Percentiles rank a stretch among this genome's conserved stretches.
Evolutionary conservation across 2,888 invertebrate species (phyloP).

Genomic region (Agonum fuliginosum): DNA sequence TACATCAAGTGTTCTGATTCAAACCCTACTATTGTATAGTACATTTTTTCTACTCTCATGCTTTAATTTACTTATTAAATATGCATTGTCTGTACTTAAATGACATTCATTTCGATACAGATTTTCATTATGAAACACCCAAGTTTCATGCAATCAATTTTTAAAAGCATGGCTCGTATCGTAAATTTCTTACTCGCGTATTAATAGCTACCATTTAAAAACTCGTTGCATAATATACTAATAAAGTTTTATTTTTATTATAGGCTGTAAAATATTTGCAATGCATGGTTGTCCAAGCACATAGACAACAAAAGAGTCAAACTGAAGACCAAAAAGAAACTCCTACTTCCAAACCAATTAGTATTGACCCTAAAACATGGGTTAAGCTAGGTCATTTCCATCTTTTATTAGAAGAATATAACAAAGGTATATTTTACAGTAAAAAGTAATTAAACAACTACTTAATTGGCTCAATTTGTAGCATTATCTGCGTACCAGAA

Average conservation of each 20-base stretch:
- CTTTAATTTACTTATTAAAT: no score
- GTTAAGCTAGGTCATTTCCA: slow-evolving; percentile 97
- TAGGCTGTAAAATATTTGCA: slow-evolving; percentile 90
- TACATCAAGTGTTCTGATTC: no score
- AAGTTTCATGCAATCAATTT: no score
- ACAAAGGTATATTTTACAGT: slow-evolving; percentile 83
- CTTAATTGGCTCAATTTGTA: slow-evolving; percentile 72
- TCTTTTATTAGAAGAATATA: slow-evolving; percentile 92
- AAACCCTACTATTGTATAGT: no score
- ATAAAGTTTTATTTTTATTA: slow-evolving; percentile 62
- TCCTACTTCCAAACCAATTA: slow-evolving; percentile 77
- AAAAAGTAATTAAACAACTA: not conserved
- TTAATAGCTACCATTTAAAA: no score
- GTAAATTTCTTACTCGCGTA: no score
- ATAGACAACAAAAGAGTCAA: slow-evolving; percentile 75
- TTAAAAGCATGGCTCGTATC: no score
- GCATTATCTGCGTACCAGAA: slow-evolving; percentile 98
- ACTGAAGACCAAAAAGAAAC: slow-evolving; percentile 68
- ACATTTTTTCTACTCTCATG: no score
- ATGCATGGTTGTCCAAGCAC: slow-evolving; percentile 88
- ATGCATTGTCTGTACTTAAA: no score
- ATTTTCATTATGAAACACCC: no score
- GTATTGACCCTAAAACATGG: slow-evolving; percentile 92
- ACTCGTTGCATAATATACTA: not conserved
- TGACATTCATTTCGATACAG: no score